These are phyloP conservation scores for Mus spicilegus DNA, from an alignment of 2,113 vertebrate species.

Conservation along the genomic window DNA sequence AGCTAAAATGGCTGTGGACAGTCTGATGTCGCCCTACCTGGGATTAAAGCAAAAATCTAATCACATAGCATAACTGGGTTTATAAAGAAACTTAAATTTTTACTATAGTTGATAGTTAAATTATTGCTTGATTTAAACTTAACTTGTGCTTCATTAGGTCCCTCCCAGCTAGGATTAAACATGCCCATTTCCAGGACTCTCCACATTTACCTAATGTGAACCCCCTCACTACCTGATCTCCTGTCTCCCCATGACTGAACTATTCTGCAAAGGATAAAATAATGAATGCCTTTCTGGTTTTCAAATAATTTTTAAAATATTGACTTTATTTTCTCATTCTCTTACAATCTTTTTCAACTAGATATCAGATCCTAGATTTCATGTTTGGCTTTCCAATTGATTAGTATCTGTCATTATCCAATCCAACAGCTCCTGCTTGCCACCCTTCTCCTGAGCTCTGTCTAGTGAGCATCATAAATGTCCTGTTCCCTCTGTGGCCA, in stretches of 20 bases:
- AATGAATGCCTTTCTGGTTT: not conserved
- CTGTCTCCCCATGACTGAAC: not conserved
- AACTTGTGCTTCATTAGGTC: not conserved
- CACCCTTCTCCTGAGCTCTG: not conserved
- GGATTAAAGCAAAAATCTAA: too few relatives aligned
- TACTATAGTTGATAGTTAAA: not conserved
- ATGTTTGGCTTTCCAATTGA: not conserved
- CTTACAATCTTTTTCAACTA: not conserved
- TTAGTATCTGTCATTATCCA: not conserved
- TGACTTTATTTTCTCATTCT: not conserved
- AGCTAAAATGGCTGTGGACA: too few relatives aligned
- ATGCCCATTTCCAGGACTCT: not conserved
- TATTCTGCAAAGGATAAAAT: not conserved
- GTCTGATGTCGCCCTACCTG: too few relatives aligned
- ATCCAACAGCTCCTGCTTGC: not conserved
- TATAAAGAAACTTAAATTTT: too few relatives aligned
- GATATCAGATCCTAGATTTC: not conserved
- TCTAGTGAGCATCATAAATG: not conserved
- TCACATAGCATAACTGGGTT: too few relatives aligned
- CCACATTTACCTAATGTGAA: not conserved
- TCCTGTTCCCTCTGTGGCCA: not conserved
- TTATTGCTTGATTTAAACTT: not conserved
- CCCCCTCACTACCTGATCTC: not conserved
- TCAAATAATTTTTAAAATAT: not conserved
- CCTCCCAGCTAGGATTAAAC: not conserved